phyloP scores from a whole-genome alignment of 1,140 invertebrate genomes.

The Achatina immaculata region DNA sequence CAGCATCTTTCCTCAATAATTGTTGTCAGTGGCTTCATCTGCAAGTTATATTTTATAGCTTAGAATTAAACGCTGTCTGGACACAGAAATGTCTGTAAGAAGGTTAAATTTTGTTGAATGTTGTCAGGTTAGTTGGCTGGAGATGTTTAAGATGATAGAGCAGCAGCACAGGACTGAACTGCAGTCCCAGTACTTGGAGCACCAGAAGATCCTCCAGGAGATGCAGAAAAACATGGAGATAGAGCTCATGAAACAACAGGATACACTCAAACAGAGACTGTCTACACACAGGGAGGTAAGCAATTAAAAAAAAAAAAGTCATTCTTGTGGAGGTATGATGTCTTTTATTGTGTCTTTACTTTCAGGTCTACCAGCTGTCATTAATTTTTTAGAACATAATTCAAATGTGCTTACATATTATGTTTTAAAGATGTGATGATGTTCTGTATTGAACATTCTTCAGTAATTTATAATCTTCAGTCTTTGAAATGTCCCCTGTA shows the following conservation, averaged over 20 bases:
- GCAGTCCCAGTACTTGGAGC: conserved; percentile 52
- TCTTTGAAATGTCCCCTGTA: too few species aligned
- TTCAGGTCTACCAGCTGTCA: background rate
- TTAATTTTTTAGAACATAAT: too few species aligned
- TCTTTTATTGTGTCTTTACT: background rate
- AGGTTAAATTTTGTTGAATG: background rate
- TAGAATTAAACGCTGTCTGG: too few species aligned
- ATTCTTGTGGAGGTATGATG: too few species aligned
- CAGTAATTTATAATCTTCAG: too few species aligned
- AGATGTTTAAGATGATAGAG: conserved; percentile 58
- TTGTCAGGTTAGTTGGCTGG: conserved; percentile 54
- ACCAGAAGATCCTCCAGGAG: conserved; percentile 53
- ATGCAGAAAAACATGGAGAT: conserved; percentile 56
- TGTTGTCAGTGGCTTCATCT: too few species aligned
- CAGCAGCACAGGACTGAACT: conserved; percentile 54
- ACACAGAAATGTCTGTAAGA: too few species aligned
- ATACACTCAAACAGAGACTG: conserved; percentile 47
- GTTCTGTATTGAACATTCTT: too few species aligned
- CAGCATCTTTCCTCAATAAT: too few species aligned
- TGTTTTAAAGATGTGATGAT: too few species aligned
- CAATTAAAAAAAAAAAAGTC: background rate
- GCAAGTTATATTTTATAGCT: too few species aligned
- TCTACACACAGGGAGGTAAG: conserved; percentile 50
- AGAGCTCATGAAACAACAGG: conserved; percentile 54
- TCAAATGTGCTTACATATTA: too few species aligned